phyloP scores from a whole-genome alignment of 1,140 invertebrate genomes.

The Coenobita brevimanus region DNA sequence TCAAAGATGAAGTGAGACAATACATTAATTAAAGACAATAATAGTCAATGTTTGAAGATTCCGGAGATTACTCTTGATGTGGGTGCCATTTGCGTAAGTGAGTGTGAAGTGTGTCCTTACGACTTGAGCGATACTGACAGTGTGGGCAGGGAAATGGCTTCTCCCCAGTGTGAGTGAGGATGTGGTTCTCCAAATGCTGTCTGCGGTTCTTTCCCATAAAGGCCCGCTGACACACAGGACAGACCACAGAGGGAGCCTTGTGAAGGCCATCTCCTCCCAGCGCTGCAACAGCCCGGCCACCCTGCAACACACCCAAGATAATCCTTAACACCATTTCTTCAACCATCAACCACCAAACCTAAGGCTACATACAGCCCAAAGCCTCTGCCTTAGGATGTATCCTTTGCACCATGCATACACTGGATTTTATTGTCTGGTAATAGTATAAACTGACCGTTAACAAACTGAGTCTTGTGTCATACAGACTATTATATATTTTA shows the following conservation, averaged over 20 bases:
- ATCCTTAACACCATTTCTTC: conserved; percentile 35
- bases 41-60: not conserved
- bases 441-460: not conserved
- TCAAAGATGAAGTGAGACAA: no score
- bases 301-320: conserved; percentile 66
- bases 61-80: conserved; percentile 11
- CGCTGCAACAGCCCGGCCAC: conserved; percentile 24
- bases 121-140: conserved; percentile 56
- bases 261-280: conserved; percentile 42
- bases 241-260: conserved; percentile 44
- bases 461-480: not conserved
- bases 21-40: no score
- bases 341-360: conserved; percentile 15
- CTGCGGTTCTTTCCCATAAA: conserved; percentile 53
- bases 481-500: not conserved
- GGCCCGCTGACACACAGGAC: conserved; percentile 47
- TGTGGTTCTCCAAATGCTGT: conserved; percentile 60
- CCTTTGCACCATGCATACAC: conserved; percentile 38
- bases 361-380: not conserved
- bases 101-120: conserved; percentile 52
- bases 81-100: conserved; percentile 58
- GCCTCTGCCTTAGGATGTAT: not conserved
- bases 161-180: conserved; percentile 50
- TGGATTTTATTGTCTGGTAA: not conserved
- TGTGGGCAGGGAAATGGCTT: conserved; percentile 54